Percentiles rank a stretch among this genome's conserved stretches.
Evolutionary conservation across 2,888 invertebrate genomes (phyloP).

Genomic region (Philereme transversata): DNA sequence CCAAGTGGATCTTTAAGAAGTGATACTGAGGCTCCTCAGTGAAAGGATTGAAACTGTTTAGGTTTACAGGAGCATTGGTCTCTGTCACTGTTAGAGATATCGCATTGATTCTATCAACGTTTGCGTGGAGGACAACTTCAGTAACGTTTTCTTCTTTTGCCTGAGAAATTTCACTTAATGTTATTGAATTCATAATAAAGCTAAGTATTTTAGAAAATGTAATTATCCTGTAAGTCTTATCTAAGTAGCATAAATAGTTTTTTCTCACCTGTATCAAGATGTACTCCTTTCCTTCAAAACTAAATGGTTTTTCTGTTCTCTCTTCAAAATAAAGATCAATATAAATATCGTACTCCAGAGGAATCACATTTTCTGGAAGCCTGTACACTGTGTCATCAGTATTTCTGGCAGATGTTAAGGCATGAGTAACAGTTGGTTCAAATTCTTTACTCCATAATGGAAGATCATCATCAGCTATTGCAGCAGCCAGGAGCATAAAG

Average conservation of each 20-base stretch:
- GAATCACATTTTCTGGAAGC: conserved; percentile 64
- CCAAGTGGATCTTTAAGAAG: conserved; percentile 68
- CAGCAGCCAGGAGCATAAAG: conserved; percentile 48
- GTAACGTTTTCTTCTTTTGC: conserved; percentile 60
- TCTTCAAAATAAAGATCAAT: conserved; percentile 72
- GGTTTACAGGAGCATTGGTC: conserved; percentile 39
- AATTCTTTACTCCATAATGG: conserved; percentile 57
- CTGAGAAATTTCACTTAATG: conserved; percentile 43
- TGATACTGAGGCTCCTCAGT: conserved; percentile 66
- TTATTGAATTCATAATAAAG: neutral
- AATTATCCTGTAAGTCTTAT: neutral
- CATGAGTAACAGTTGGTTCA: conserved; percentile 43
- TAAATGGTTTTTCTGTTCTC: conserved; percentile 60
- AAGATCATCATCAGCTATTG: conserved; percentile 56
- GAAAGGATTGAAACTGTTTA: conserved; percentile 41
- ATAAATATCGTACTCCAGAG: conserved; percentile 69
- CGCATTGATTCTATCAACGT: conserved; percentile 61
- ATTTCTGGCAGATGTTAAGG: conserved; percentile 45
- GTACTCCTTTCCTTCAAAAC: conserved; percentile 65
- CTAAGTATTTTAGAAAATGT: neutral
- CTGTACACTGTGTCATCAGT: conserved; percentile 55
- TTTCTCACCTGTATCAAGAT: conserved; percentile 64
- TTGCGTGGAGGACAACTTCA: conserved; percentile 77
- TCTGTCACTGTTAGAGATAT: conserved; percentile 43
- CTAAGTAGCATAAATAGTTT: too few relatives aligned